Evolutionary conservation across 2,888 invertebrate species (phyloP).

Genomic region (Chirona hameri): DNA sequence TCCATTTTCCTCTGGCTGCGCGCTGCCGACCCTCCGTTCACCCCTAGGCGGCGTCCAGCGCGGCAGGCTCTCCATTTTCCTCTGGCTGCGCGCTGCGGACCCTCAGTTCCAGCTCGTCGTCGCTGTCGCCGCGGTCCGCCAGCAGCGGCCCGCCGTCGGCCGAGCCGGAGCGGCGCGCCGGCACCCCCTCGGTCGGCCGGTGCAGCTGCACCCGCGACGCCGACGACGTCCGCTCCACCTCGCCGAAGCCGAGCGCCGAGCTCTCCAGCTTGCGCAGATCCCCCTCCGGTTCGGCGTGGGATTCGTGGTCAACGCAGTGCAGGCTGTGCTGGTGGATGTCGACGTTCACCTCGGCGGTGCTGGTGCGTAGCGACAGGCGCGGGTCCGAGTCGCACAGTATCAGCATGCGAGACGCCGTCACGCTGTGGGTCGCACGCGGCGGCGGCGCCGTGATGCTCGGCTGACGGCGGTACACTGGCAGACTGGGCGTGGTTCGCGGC

Average conservation of each 20-base stretch:
- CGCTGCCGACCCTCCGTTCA: too few relatives aligned
- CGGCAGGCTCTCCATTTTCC: too few relatives aligned
- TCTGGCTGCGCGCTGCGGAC: neutral
- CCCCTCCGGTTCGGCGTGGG: neutral
- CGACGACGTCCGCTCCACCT: neutral
- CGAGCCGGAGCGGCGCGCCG: neutral
- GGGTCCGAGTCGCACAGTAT: neutral
- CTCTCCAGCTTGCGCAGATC: neutral
- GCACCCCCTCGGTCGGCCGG: neutral
- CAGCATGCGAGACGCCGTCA: neutral
- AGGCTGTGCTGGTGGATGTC: neutral
- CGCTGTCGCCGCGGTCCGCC: neutral
- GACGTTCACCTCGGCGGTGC: neutral
- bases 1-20: too few relatives aligned
- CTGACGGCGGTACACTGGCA: neutral
- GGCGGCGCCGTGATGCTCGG: neutral
- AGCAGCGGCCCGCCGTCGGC: neutral
- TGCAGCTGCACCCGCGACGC: neutral
- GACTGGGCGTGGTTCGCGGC: neutral
- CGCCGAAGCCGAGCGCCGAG: neutral
- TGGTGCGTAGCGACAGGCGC: neutral
- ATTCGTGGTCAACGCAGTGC: neutral
- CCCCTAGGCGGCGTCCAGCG: neutral
- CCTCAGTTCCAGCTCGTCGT: neutral
- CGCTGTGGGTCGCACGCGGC: neutral